These are phyloP conservation scores for Bugulina stolonifera DNA, from an alignment of 2,888 invertebrate species.

Conservation along the genomic window DNA sequence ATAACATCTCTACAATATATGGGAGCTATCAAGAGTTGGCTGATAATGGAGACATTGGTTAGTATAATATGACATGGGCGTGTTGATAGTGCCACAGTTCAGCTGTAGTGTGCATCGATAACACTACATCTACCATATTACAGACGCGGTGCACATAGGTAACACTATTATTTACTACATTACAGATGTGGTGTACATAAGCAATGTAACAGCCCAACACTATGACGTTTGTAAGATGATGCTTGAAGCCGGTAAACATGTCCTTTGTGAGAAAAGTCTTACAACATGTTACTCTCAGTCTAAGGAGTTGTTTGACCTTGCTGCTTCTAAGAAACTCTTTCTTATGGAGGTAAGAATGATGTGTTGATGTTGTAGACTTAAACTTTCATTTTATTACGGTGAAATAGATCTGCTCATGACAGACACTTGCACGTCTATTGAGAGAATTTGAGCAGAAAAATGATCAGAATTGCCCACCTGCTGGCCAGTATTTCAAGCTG, in stretches of 20 bases:
- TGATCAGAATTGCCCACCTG: too few relatives aligned
- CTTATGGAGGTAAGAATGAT: slow-evolving; percentile 57
- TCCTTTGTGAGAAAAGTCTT: slow-evolving; percentile 80
- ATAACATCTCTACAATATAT: slow-evolving; percentile 30
- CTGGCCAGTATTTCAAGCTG: too few relatives aligned
- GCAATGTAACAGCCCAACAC: slow-evolving; percentile 70
- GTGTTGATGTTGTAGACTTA: too few relatives aligned
- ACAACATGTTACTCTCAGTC: slow-evolving; percentile 71
- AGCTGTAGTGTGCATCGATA: background rate
- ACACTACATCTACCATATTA: background rate
- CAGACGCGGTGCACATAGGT: slow-evolving; percentile 79
- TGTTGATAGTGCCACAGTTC: slow-evolving; percentile 39
- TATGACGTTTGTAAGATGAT: slow-evolving; percentile 65
- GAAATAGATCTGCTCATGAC: too few relatives aligned
- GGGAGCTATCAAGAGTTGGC: slow-evolving; percentile 32
- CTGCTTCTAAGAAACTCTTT: slow-evolving; percentile 64
- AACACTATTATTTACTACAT: too few relatives aligned
- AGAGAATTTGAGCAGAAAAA: too few relatives aligned
- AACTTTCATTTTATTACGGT: too few relatives aligned
- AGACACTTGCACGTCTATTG: too few relatives aligned
- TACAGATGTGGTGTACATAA: too few relatives aligned
- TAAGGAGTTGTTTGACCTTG: slow-evolving; percentile 61
- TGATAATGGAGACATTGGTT: slow-evolving; percentile 31
- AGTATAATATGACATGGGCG: slow-evolving; percentile 60
- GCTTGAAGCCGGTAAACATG: slow-evolving; percentile 72